These are phyloP conservation scores for Hoplostethus atlanticus DNA, from an alignment of 2,797 vertebrate genomes.

Conservation along the genomic window DNA sequence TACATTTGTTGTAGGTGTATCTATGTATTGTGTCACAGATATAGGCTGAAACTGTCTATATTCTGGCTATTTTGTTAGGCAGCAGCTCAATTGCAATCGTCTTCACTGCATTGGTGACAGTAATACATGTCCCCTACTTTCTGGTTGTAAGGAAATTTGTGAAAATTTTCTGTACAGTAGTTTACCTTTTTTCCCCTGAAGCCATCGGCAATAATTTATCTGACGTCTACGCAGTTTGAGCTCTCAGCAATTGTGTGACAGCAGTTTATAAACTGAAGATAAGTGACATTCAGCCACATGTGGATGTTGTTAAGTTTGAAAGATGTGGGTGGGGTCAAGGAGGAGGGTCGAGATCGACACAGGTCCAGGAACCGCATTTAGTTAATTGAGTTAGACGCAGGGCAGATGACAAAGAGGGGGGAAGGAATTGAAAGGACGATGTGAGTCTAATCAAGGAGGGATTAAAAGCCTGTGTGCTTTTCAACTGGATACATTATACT, in stretches of 20 bases:
- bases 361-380: constrained; percentile 40
- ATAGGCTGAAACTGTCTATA: too few relatives aligned
- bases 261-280: constrained; percentile 43
- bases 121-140: too few relatives aligned
- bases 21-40: too few relatives aligned
- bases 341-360: too few relatives aligned
- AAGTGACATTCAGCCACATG: constrained; percentile 42
- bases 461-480: neutral
- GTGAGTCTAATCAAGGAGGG: neutral
- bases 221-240: neutral
- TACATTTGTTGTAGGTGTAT: too few relatives aligned
- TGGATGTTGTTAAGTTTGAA: constrained; percentile 57
- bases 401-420: constrained; percentile 2
- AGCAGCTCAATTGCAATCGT: too few relatives aligned
- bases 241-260: constrained; percentile 26
- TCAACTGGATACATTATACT: neutral
- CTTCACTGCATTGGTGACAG: too few relatives aligned
- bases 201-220: neutral
- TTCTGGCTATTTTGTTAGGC: too few relatives aligned
- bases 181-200: constrained; percentile 1
- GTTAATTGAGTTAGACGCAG: constrained; percentile 40
- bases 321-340: constrained; percentile 23
- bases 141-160: neutral
- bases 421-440: constrained; percentile 7
- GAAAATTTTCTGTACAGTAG: neutral